Evolutionary conservation across 2,888 invertebrate species (phyloP).

Genomic region (Agonopterix arenella): DNA sequence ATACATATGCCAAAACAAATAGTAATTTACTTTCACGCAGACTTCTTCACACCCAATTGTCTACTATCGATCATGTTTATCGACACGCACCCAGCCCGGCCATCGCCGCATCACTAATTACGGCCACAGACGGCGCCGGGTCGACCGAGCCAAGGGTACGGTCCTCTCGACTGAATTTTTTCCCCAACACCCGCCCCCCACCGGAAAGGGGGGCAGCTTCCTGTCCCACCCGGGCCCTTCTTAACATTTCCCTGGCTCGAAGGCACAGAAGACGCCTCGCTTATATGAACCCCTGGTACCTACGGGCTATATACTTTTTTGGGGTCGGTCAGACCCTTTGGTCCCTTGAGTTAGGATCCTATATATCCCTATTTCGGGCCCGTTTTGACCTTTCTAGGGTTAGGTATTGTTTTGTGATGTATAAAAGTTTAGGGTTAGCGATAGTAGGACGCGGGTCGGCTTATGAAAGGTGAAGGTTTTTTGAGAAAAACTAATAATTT

Average conservation of each 20-base stretch:
- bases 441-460: constrained; percentile 15
- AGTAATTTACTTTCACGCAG: too few relatives aligned
- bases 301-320: constrained; percentile 72
- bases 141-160: constrained; percentile 63
- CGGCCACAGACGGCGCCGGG: constrained; percentile 61
- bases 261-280: constrained; percentile 67
- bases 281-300: constrained; percentile 65
- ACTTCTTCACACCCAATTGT: too few relatives aligned
- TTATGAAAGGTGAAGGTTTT: constrained; percentile 14
- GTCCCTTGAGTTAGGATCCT: constrained; percentile 61
- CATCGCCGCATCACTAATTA: constrained; percentile 69
- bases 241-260: constrained; percentile 72
- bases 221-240: constrained; percentile 69
- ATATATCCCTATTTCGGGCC: constrained; percentile 60
- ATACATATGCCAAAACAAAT: too few relatives aligned
- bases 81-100: constrained; percentile 45
- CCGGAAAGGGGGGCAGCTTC: constrained; percentile 52
- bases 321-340: constrained; percentile 69
- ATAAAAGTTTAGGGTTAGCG: constrained; percentile 47
- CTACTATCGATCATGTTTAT: constrained; percentile 16
- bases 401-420: constrained; percentile 50
- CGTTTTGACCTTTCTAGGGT: constrained; percentile 62
- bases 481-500: constrained; percentile 8
- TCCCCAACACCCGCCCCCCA: constrained; percentile 57
- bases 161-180: constrained; percentile 66